phyloP scores from a whole-genome alignment of 1,140 invertebrate genomes.

The Hyles vespertilio region DNA sequence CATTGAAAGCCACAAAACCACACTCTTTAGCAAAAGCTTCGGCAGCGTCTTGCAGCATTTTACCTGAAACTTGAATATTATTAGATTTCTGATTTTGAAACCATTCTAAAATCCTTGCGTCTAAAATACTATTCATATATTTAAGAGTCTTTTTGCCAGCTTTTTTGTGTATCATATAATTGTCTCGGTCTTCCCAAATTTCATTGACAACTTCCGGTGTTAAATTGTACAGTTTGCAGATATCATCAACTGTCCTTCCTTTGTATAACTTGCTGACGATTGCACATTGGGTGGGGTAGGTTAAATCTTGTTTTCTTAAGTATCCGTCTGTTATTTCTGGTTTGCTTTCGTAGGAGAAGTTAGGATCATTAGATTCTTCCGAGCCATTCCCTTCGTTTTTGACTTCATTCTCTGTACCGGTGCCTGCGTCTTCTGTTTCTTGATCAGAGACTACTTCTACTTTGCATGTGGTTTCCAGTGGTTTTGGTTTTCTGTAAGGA shows the following conservation, averaged over 20 bases:
- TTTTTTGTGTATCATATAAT: constrained; percentile 25
- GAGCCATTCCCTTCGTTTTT: constrained; percentile 10
- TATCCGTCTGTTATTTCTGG: constrained; percentile 6
- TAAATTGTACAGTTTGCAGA: constrained; percentile 27
- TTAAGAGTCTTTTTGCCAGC: constrained; percentile 19
- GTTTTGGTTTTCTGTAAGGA: too few species aligned
- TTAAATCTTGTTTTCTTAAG: constrained; percentile 22
- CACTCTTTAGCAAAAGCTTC: constrained; percentile 27
- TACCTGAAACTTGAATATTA: constrained; percentile 24
- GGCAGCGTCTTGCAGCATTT: constrained; percentile 30
- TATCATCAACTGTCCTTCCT: constrained; percentile 22
- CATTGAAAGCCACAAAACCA: constrained; percentile 32
- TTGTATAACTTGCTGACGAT: constrained; percentile 34
- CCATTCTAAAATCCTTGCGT: constrained; percentile 28
- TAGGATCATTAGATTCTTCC: constrained; percentile 11
- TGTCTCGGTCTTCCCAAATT: constrained; percentile 34
- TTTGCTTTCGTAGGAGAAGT: constrained; percentile 6
- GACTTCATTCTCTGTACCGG: neutral
- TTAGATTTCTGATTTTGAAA: constrained; percentile 23
- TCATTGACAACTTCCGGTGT: constrained; percentile 28
- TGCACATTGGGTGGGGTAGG: constrained; percentile 23
- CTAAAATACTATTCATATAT: constrained; percentile 28
- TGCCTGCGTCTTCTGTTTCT: neutral
- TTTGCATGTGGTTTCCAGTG: too few species aligned
- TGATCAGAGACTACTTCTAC: neutral